phyloP scores from a whole-genome alignment of 2,113 vertebrate genomes.

The Zosterops pallidus region DNA sequence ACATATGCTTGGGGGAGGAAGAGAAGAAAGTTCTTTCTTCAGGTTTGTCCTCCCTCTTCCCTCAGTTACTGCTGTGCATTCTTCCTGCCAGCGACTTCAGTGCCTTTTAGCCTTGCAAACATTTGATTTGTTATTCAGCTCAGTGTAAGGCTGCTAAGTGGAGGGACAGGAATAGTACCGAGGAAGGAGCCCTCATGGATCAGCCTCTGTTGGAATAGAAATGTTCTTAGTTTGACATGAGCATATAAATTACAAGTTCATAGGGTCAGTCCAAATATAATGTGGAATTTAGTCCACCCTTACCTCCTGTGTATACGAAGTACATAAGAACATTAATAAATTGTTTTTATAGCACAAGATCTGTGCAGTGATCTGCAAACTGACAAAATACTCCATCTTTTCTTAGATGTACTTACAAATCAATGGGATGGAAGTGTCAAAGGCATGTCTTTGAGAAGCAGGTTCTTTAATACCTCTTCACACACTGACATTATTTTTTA shows the following conservation, averaged over 20 bases:
- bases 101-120: neutral
- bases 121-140: neutral
- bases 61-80: neutral
- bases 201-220: neutral
- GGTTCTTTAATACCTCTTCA: slow-evolving; percentile 33
- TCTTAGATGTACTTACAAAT: slow-evolving; percentile 29
- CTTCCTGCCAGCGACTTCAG: neutral
- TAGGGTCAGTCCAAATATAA: slow-evolving; percentile 44
- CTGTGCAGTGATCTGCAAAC: slow-evolving; percentile 13
- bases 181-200: neutral
- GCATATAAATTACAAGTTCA: slow-evolving; percentile 36
- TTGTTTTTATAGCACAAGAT: slow-evolving; percentile 27
- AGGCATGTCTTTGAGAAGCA: slow-evolving; percentile 3
- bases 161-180: neutral
- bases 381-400: slow-evolving; percentile 32
- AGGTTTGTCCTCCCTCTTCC: neutral
- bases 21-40: neutral
- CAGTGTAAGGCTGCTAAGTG: neutral
- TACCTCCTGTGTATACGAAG: slow-evolving; percentile 7
- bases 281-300: slow-evolving; percentile 20
- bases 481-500: neutral
- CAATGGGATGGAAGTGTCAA: slow-evolving; percentile 42
- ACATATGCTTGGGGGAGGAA: neutral
- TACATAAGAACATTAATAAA: slow-evolving; percentile 25
- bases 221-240: slow-evolving; percentile 10